A percentile compares a stretch with the other conserved stretches of the same genome.
These are phyloP conservation scores for Pasiphila rectangulata DNA, from an alignment of 2,888 invertebrate species.

Conservation along the genomic window DNA sequence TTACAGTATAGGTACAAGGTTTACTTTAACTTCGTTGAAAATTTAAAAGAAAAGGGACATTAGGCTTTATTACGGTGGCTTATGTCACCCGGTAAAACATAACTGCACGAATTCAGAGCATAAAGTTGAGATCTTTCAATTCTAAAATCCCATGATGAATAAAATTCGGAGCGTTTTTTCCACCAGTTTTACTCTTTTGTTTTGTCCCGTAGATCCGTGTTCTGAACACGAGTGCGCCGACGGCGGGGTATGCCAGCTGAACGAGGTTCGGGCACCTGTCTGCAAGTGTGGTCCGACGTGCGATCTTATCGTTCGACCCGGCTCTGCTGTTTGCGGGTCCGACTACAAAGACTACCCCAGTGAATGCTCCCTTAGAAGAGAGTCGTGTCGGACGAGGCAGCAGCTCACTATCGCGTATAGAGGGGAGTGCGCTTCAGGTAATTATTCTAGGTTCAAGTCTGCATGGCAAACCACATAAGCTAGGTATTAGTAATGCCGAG, in stretches of 20 bases:
- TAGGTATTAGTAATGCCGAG: too few species aligned
- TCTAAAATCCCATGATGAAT: too few species aligned
- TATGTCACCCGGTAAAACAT: too few species aligned
- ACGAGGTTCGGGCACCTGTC: constrained; percentile 86
- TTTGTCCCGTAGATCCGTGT: constrained; percentile 87
- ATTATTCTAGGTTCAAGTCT: constrained; percentile 18
- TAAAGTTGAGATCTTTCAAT: too few species aligned
- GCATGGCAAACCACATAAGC: too few species aligned
- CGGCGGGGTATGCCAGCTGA: constrained; percentile 91
- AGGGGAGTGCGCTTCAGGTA: constrained; percentile 91
- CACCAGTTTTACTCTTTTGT: neutral
- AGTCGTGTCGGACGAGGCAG: constrained; percentile 88
- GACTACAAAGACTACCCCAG: constrained; percentile 90
- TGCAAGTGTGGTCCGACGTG: constrained; percentile 91
- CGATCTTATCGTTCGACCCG: constrained; percentile 86
- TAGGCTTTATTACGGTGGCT: too few species aligned
- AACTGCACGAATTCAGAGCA: too few species aligned
- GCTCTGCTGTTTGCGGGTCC: constrained; percentile 86
- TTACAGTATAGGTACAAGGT: too few species aligned
- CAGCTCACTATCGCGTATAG: constrained; percentile 89
- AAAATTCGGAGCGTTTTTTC: neutral
- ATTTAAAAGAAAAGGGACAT: too few species aligned
- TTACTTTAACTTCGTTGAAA: too few species aligned
- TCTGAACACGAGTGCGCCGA: constrained; percentile 87
- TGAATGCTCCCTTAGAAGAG: constrained; percentile 88